These are phyloP conservation scores for Metopia argyrocephala DNA, from an alignment of 2,888 invertebrate species.

Conservation along the genomic window DNA sequence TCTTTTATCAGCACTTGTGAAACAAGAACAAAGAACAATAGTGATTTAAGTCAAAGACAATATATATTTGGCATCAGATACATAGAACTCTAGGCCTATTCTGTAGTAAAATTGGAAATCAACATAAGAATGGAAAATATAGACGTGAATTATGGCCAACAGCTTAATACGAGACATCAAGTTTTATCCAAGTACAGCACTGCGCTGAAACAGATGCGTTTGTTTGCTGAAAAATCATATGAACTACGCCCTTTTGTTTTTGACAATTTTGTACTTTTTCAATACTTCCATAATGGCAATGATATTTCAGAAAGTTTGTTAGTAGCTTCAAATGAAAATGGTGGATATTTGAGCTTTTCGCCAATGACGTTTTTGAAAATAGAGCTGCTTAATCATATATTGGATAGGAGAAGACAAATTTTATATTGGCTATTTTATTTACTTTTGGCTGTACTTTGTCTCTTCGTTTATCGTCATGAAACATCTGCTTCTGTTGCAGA, in stretches of 20 bases:
- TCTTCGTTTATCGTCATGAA: conserved; percentile 71
- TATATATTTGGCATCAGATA: background rate
- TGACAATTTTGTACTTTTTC: conserved; percentile 80
- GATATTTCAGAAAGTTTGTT: conserved; percentile 16
- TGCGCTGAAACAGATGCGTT: conserved; percentile 81
- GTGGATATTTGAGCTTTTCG: conserved; percentile 61
- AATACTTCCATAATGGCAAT: conserved; percentile 79
- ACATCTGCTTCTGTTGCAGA: conserved; percentile 80
- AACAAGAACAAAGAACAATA: conserved; percentile 6
- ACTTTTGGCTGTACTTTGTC: conserved; percentile 74
- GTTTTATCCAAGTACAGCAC: conserved; percentile 80
- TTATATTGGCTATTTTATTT: conserved; percentile 76
- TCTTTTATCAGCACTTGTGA: background rate
- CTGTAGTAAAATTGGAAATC: background rate
- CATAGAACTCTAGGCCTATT: background rate
- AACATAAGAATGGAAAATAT: conserved; percentile 60
- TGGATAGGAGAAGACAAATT: conserved; percentile 76
- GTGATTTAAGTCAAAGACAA: background rate
- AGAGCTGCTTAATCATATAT: conserved; percentile 78
- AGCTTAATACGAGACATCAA: conserved; percentile 69
- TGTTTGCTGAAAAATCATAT: conserved; percentile 80
- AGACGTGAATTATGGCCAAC: conserved; percentile 58
- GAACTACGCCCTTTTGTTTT: conserved; percentile 83
- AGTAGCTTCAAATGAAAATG: conserved; percentile 66
- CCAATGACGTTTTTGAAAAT: conserved; percentile 76